Conservation (phyloP, 2,797 vertebrate species). For the Chelon labrosus region DNA sequence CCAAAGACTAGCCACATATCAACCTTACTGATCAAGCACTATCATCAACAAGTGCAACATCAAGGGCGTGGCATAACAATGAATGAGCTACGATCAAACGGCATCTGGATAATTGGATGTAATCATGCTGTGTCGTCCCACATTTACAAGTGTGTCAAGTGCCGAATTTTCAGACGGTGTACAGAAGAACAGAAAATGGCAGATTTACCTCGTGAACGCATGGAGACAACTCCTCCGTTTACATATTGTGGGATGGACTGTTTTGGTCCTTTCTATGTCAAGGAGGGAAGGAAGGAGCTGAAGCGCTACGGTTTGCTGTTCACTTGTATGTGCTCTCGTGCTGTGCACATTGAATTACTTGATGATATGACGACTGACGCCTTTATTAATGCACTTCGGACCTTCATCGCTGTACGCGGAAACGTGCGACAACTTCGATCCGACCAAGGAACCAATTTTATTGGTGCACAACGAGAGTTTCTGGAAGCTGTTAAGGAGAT, state of each 20-base stretch:
- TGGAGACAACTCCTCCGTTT: neutral
- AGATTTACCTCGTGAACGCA: neutral
- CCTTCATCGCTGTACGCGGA: neutral
- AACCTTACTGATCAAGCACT: slow-evolving; percentile 31
- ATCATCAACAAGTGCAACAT: slow-evolving; percentile 30
- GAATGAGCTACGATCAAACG: too few species aligned
- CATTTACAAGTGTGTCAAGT: too few species aligned
- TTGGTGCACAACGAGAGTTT: neutral
- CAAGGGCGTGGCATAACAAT: slow-evolving; percentile 12
- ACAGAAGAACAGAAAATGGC: too few species aligned
- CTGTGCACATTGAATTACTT: neutral
- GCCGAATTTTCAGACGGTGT: too few species aligned
- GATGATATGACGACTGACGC: neutral
- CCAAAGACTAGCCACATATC: slow-evolving; percentile 32
- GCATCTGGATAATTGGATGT: too few species aligned
- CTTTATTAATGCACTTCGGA: neutral
- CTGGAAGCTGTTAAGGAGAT: neutral
- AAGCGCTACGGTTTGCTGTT: neutral
- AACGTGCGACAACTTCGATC: neutral
- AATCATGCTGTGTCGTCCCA: too few species aligned
- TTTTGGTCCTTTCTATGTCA: neutral
- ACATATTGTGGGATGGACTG: too few species aligned
- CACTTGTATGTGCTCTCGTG: neutral
- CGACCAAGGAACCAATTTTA: neutral
- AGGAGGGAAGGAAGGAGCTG: neutral